Conservation (phyloP, 2,888 invertebrate genomes). For the Podabrus alpinus region DNA sequence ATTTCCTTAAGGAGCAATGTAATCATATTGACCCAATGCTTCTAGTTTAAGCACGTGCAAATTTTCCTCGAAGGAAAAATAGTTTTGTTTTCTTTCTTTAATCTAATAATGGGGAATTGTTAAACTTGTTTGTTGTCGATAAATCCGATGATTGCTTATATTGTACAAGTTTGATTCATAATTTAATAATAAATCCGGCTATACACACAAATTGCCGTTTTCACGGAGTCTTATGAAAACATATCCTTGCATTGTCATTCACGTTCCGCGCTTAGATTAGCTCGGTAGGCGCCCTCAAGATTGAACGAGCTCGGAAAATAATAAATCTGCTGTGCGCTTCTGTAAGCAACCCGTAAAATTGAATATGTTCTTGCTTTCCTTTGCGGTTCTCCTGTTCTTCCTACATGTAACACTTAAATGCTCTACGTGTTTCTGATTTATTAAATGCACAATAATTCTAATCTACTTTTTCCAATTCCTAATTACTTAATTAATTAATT, state of each 20-base stretch:
- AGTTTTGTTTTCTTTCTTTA: background rate
- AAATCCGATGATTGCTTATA: background rate
- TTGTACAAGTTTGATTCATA: slow-evolving; percentile 20
- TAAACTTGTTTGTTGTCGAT: background rate
- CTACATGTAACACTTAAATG: slow-evolving; percentile 26
- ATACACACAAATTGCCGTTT: slow-evolving; percentile 33
- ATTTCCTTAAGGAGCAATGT: slow-evolving; percentile 23
- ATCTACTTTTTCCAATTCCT: background rate
- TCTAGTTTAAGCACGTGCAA: slow-evolving; percentile 1
- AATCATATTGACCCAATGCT: slow-evolving; percentile 2
- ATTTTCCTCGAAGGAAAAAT: background rate
- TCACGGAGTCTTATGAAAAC: slow-evolving; percentile 36
- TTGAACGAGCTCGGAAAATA: slow-evolving; percentile 43
- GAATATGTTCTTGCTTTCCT: slow-evolving; percentile 39
- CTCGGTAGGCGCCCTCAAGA: slow-evolving; percentile 41
- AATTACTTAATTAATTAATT: background rate
- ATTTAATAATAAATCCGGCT: slow-evolving; percentile 29
- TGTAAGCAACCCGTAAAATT: slow-evolving; percentile 45
- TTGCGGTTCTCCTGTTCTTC: slow-evolving; percentile 30
- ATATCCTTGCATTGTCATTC: slow-evolving; percentile 40
- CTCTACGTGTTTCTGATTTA: slow-evolving; percentile 2
- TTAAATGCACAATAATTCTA: background rate
- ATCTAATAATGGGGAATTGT: background rate
- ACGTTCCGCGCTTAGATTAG: slow-evolving; percentile 40
- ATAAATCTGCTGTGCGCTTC: slow-evolving; percentile 42